Evolutionary conservation across 2,888 invertebrate species (phyloP).

Genomic region (Horisme vitalbata): DNA sequence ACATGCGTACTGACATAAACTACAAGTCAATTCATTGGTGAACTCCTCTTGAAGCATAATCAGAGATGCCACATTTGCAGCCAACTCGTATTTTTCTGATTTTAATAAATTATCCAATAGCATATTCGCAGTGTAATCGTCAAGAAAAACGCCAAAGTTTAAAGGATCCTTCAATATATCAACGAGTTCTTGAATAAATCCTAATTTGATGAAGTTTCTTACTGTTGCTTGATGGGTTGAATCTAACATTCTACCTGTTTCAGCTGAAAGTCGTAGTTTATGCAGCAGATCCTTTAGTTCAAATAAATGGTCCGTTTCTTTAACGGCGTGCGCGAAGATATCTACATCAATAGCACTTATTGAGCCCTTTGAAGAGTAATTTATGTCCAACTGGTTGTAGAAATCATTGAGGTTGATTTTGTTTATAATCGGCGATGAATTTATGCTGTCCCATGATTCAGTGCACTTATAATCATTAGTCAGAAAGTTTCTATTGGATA

Average conservation of each 20-base stretch:
- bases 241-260: constrained; percentile 87
- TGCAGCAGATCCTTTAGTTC: constrained; percentile 89
- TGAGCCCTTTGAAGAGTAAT: constrained; percentile 83
- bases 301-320: constrained; percentile 81
- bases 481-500: constrained; percentile 80
- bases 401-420: constrained; percentile 86
- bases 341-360: constrained; percentile 92
- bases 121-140: constrained; percentile 89
- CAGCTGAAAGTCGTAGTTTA: constrained; percentile 87
- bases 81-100: constrained; percentile 85
- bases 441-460: constrained; percentile 86
- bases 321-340: constrained; percentile 88
- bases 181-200: constrained; percentile 85
- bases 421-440: constrained; percentile 83
- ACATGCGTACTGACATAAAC: constrained; percentile 89
- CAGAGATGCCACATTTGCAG: constrained; percentile 89
- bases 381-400: constrained; percentile 87
- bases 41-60: constrained; percentile 96
- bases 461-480: constrained; percentile 88
- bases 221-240: constrained; percentile 93
- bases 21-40: constrained; percentile 86
- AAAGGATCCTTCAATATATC: constrained; percentile 90
- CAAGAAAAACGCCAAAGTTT: constrained; percentile 96
- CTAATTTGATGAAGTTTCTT: constrained; percentile 80
- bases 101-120: constrained; percentile 91